phyloP scores from a whole-genome alignment of 2,888 invertebrate species.

The Nudaria mundana region DNA sequence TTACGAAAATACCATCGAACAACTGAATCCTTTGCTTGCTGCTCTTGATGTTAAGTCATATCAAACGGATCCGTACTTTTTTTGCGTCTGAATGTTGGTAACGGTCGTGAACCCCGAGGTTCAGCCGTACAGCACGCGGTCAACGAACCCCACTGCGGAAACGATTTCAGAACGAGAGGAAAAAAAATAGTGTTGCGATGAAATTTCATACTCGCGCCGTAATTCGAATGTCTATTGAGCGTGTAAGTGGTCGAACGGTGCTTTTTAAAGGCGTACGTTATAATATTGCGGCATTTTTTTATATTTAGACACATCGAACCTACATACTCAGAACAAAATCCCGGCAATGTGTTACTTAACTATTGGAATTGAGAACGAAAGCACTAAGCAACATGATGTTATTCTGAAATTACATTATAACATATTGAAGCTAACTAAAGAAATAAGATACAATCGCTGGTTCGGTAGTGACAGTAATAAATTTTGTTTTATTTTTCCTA shows the following conservation, averaged over 20 bases:
- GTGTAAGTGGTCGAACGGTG: conserved; percentile 39
- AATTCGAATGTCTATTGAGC: conserved; percentile 54
- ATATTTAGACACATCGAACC: too few species aligned
- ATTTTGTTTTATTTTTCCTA: too few species aligned
- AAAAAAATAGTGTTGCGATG: conserved; percentile 46
- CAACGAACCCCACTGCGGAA: conserved; percentile 44
- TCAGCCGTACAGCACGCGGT: conserved; percentile 42
- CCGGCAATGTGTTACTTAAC: too few species aligned
- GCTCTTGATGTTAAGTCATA: conserved; percentile 29
- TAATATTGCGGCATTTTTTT: too few species aligned
- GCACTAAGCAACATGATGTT: too few species aligned
- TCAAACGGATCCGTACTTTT: conserved; percentile 29
- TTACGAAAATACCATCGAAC: conserved; percentile 19
- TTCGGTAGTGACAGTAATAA: too few species aligned
- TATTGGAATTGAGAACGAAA: too few species aligned
- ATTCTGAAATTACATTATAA: too few species aligned
- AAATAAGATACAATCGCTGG: too few species aligned
- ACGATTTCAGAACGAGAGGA: conserved; percentile 39
- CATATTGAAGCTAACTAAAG: too few species aligned
- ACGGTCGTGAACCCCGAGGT: conserved; percentile 62
- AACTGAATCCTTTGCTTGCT: conserved; percentile 10
- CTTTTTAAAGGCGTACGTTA: conserved; percentile 7
- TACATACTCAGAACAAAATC: too few species aligned
- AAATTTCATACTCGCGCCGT: conserved; percentile 55
- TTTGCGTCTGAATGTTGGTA: conserved; percentile 47